Conservation (phyloP, 2,113 vertebrate genomes). For the Coreoperca whiteheadi region DNA sequence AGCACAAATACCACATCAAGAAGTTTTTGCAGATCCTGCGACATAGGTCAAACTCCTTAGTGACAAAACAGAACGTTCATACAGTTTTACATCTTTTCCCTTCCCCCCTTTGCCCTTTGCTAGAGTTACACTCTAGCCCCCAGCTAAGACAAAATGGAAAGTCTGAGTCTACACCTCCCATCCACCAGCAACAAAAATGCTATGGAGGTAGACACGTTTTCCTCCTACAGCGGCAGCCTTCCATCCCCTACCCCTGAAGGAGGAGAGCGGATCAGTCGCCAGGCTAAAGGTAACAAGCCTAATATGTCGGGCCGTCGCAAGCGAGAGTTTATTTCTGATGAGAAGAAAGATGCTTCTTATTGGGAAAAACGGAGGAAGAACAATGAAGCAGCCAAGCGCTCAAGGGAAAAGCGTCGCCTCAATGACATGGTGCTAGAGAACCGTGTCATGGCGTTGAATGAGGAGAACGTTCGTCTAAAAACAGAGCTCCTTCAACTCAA, state of each 20-base stretch:
- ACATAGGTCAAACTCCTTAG: conserved; percentile 64
- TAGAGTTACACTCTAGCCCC: conserved; percentile 72
- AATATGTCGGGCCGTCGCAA: conserved; percentile 82
- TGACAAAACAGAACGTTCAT: conserved; percentile 51
- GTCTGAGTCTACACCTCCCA: conserved; percentile 74
- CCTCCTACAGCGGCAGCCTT: conserved; percentile 66
- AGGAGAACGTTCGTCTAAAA: conserved; percentile 87
- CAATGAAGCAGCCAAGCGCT: conserved; percentile 89
- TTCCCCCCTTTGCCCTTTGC: conserved; percentile 64
- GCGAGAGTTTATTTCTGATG: conserved; percentile 88
- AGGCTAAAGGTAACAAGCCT: conserved; percentile 80
- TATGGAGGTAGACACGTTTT: conserved; percentile 72
- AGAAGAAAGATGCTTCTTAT: conserved; percentile 89
- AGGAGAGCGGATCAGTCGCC: conserved; percentile 59
- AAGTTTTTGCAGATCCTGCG: conserved; percentile 75
- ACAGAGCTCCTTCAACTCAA: conserved; percentile 88
- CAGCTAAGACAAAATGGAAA: conserved; percentile 81
- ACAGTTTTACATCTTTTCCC: conserved; percentile 44
- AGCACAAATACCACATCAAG: conserved; percentile 75
- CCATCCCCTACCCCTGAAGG: conserved; percentile 68
- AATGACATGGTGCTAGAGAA: conserved; percentile 90
- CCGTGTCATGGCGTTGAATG: conserved; percentile 86
- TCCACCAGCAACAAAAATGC: conserved; percentile 66
- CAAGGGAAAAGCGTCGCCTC: conserved; percentile 86
- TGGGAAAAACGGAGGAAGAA: conserved; percentile 90